Evolutionary conservation across 64 coral and sea anemone genomes (phyloP), one percentile per base, ranked within the genome.

Genomic region (Trachythela sp.): DNA sequence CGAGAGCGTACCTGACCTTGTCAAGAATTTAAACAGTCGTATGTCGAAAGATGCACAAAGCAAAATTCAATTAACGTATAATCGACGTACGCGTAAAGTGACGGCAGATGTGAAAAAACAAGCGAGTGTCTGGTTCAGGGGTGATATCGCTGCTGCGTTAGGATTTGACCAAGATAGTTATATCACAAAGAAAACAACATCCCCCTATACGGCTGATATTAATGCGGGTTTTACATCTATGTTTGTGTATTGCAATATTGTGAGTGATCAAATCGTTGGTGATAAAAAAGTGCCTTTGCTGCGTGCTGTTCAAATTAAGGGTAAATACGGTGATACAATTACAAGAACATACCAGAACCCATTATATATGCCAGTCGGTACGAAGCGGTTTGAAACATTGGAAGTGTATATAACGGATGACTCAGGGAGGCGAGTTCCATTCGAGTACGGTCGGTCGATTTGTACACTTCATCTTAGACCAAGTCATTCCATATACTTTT

Each of bases 211-310:
- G 29, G 71, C 71, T 2, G 71, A 77, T 34, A 77, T 77, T 2
- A 77, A 77, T 34, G 71, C 71, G 11, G 71, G 71, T 3, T 77
- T 77, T 18, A 3, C 31, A 77, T 77, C 71, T 4, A 77, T 77
- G 29, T 77, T 77, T 34, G 71, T 77, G 26, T 77, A 77, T 77
- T 77, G 71, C 31, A 6, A 77, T 38, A 13, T 77, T 32, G 71
- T 77, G 30, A 38, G 71, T 35, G 71, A 77, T 77, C 71, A 77
- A 38, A 35, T 77, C 17, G 71, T 77, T 77, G 71, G 71, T 17
- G 31, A 77, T 77, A 77, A 77, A 77, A 32, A 77, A 34, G 71
- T 77, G 13, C 71, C 71, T 38, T 77, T 77, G 71, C 36, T 77
- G 36, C 71, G 32, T 32, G 26, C 71, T 32, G 71, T 77, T 77